Percentiles rank a stretch among this genome's conserved stretches.
These are phyloP conservation scores for Crepidodera aurea DNA, from an alignment of 2,888 invertebrate species.

Conservation along the genomic window DNA sequence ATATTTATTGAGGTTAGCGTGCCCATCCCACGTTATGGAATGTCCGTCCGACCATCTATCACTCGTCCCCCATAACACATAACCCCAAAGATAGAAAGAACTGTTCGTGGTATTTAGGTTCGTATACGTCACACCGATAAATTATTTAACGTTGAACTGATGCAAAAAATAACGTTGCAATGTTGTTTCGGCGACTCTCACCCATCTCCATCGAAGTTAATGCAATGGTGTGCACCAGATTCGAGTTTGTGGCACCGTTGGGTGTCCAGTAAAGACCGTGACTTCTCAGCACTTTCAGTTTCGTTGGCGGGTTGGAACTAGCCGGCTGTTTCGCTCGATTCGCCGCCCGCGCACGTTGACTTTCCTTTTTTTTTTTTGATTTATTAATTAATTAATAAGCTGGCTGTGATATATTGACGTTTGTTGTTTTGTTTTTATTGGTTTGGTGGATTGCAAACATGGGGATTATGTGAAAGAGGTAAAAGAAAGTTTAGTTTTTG, in stretches of 20 bases:
- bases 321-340: conserved; percentile 61
- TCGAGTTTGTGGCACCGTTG: not conserved
- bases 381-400: not conserved
- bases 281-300: conserved; percentile 54
- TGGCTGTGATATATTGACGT: conserved; percentile 27
- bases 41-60: no score
- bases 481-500: not conserved
- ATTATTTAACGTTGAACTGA: not conserved
- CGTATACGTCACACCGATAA: not conserved
- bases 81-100: not conserved
- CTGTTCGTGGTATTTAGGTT: not conserved
- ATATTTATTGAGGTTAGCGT: no score
- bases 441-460: not conserved
- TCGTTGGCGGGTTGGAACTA: conserved; percentile 65
- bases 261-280: conserved; percentile 14
- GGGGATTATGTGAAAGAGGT: conserved; percentile 16
- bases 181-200: conserved; percentile 7
- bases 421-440: not conserved
- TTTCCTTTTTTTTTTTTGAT: conserved; percentile 24
- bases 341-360: conserved; percentile 50
- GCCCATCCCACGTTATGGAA: no score
- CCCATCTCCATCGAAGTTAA: conserved; percentile 1
- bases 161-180: conserved; percentile 4
- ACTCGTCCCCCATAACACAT: no score
- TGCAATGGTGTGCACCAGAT: conserved; percentile 4